A percentile compares a stretch with the other conserved stretches of the same genome.
phyloP scores from a whole-genome alignment of 2,797 vertebrate genomes.

The Micromesistius poutassou region DNA sequence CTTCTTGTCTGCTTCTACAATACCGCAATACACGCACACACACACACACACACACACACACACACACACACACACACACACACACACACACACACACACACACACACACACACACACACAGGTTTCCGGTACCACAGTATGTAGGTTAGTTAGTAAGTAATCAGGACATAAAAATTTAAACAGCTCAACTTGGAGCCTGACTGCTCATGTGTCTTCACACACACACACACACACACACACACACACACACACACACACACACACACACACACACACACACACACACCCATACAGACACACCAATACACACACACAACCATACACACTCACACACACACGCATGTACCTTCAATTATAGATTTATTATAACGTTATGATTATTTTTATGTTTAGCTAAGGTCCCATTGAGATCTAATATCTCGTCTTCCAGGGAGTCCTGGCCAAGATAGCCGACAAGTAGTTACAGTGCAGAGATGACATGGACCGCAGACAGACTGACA shows the following conservation, averaged over 20 bases:
- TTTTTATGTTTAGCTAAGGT: too few species aligned
- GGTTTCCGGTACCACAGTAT: neutral
- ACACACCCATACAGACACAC: too few species aligned
- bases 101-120: neutral
- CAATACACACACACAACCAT: neutral
- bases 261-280: too few species aligned
- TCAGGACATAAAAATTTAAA: conserved; percentile 17
- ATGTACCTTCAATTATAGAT: too few species aligned
- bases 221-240: conserved; percentile 4
- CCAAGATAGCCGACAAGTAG: too few species aligned
- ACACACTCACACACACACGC: neutral
- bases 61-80: neutral
- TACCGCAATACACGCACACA: too few species aligned
- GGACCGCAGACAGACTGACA: too few species aligned
- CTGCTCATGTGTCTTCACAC: neutral
- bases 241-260: neutral
- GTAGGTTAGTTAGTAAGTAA: conserved; percentile 8
- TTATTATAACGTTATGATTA: too few species aligned
- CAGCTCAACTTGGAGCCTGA: neutral
- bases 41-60: neutral
- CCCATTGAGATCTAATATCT: too few species aligned
- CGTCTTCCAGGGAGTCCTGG: too few species aligned
- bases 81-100: neutral
- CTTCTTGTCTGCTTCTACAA: neutral
- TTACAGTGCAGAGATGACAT: too few species aligned